Base-by-base conservation (phyloP, 2,797 vertebrate species). In the Sciurus vulgaris region DNA sequence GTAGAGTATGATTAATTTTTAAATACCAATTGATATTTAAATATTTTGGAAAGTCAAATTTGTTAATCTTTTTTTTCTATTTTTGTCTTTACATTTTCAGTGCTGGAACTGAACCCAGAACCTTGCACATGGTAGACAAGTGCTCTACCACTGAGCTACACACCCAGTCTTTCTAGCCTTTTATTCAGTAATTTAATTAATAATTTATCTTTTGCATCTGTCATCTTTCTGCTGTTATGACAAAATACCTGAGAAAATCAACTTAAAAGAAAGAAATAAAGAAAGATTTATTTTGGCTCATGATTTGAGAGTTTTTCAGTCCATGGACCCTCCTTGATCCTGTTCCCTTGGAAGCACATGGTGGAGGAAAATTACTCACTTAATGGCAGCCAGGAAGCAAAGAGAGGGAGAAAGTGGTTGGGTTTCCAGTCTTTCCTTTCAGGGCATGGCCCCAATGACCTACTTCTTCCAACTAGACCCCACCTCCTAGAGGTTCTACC, bases 1-100 rank as follows among this genome's bases (percentile, higher is more conserved):
- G 28, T 74, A 77, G 24, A 89, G 15, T 30, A 28, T 49, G 44
- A 51, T 77, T 65, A 65, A 88, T 86, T 35, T 93, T 93, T 93
- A 63, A 17, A 51, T 93, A 35, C 63, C 54, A 91, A 30, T 81
- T 33, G 82, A 76, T 89, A 15, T 56, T 56, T 86, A 91, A 69
- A 61, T 86, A 30, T 82, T 79, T 35, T 76, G 20, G 76, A 72
- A 78, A 78, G 15, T 72, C 20, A 41, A 65, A 35, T 63, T 78
- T 61, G 41, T 78, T 81, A 93, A 89, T 24, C 41, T 78, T 24
- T 38, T 38, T 15, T 65, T 44, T 83, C 89, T 77, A 59, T 74
- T 72, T 76, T 44, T 63, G 61, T 78, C 38, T 67, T 70, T 65
- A n/a, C 24, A 33, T 86, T 65, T 67, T 18, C 24, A 47, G 26